Evolutionary conservation across 2,797 vertebrate species (phyloP), one percentile per base, ranked within the genome.

Genomic region (Morus bassanus): DNA sequence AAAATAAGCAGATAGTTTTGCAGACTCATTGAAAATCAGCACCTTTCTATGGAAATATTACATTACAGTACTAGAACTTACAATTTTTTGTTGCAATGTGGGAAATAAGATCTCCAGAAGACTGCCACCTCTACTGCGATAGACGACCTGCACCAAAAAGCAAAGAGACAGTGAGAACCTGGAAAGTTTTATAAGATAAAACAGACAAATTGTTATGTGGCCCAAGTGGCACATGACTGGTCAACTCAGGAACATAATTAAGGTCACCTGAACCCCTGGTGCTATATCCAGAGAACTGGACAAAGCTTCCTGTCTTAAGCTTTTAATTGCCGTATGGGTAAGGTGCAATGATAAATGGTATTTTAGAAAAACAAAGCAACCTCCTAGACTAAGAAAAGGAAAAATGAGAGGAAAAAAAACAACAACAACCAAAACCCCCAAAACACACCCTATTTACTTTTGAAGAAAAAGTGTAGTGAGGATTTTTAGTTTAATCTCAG

Each of bases 91-190:
- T 22, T 69, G 27, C 9, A 30, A 15, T 14, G 11, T 8, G 8
- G 6, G 51, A 28, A 60, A 59, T 22, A 81, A 72, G 13, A 41
- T 57, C 35, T 64, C 41, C 39, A 88, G 41, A 53, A 56, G 10
- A 18, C 7, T 67, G 9, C 6, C 28, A 31, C 3, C 11, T 46
- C 18, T 39, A 31, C 2, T 73, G 11, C 1, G 2, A 65, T 6
- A 8, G 50, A 50, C 31, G 10, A 13, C 6, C 31, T 16, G 12
- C 7, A 82, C 6, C 18, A 76, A 73, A 67, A 56, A 78, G 1
- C 30, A 87, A 35, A 77, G 28, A 89, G 5, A 3, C 12, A 65
- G 12, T 5, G 37, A 39, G 4, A 77, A 24, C 23, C 37, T 43
- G 30, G 12, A 19, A 74, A 53, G 21, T 33, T 87, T 65, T 51